Conservation (phyloP, 2,797 vertebrate species). For the Sebastiscus albofasciatus region DNA sequence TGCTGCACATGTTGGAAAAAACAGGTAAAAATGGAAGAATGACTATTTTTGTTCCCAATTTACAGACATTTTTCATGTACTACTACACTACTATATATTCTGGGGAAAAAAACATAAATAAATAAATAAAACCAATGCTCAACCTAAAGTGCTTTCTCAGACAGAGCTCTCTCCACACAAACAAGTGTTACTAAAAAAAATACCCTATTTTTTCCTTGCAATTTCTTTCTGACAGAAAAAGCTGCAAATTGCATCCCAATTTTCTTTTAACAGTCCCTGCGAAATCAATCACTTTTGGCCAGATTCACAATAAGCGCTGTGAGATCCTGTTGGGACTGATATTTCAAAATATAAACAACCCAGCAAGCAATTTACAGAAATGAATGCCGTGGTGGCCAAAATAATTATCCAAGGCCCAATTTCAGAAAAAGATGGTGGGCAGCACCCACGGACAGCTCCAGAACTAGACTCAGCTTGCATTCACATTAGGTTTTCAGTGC, state of each 20-base stretch:
- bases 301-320: background rate
- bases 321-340: background rate
- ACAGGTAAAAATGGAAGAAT: background rate
- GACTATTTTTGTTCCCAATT: background rate
- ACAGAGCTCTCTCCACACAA: background rate
- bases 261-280: background rate
- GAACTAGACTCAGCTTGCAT: background rate
- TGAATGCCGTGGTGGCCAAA: background rate
- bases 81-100: background rate
- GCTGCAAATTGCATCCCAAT: background rate
- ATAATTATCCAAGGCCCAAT: background rate
- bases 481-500: background rate
- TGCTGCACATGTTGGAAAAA: background rate
- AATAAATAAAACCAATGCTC: background rate
- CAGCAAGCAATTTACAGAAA: background rate
- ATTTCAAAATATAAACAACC: constrained; percentile 13
- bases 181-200: background rate
- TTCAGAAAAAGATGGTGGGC: background rate
- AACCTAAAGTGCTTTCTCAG: background rate
- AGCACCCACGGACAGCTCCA: background rate
- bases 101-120: background rate
- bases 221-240: background rate
- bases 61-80: background rate
- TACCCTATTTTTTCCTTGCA: background rate
- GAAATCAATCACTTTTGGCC: background rate